These are phyloP conservation scores for Rhinella marina DNA, from an alignment of 2,797 vertebrate species.

Conservation along the genomic window DNA sequence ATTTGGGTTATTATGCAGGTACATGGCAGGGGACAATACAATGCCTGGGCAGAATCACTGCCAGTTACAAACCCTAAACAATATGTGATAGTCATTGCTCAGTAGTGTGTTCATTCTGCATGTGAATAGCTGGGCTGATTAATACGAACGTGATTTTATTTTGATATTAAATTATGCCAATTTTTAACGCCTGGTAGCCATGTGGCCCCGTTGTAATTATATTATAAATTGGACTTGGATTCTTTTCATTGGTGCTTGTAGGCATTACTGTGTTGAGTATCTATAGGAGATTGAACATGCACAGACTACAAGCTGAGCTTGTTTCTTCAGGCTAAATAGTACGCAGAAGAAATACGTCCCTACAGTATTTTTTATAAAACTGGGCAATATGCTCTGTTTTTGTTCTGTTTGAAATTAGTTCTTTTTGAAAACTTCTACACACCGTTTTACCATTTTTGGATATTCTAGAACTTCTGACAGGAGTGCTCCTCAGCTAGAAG, in stretches of 20 bases:
- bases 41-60: background rate
- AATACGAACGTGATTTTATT: background rate
- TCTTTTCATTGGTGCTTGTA: background rate
- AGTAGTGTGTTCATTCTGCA: slow-evolving; percentile 2
- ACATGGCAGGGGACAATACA: slow-evolving; percentile 22
- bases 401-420: background rate
- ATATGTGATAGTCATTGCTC: background rate
- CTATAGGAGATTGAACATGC: background rate
- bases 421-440: background rate
- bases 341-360: background rate
- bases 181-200: background rate
- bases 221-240: background rate
- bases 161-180: background rate
- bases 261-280: background rate
- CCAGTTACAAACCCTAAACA: background rate
- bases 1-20: slow-evolving; percentile 44
- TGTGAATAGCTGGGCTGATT: background rate
- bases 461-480: background rate
- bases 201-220: background rate
- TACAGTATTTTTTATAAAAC: background rate
- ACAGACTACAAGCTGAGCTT: too few species aligned
- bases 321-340: background rate
- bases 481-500: background rate
- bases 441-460: background rate
- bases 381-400: background rate